Conservation (phyloP, 2,113 vertebrate genomes). For the Chlamydotis undulata region DNA sequence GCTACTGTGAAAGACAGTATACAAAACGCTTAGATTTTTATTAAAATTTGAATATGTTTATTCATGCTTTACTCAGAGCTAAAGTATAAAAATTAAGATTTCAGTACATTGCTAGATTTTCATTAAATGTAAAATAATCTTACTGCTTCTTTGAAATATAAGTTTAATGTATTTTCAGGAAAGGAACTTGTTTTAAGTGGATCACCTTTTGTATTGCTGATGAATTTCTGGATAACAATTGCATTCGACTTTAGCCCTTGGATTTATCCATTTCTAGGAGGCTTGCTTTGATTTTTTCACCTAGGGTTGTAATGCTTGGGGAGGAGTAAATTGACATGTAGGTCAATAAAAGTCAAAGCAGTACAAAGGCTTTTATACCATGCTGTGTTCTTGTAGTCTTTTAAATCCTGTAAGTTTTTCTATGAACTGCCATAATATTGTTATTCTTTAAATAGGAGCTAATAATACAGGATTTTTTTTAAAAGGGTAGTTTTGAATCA, state of each 20-base stretch:
- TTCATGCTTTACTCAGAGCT: not conserved
- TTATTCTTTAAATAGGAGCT: not conserved
- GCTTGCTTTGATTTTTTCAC: slow-evolving; percentile 25
- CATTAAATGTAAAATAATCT: not conserved
- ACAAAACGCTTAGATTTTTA: not conserved
- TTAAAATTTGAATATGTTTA: not conserved
- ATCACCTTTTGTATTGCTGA: not conserved
- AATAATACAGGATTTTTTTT: not conserved
- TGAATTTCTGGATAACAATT: not conserved
- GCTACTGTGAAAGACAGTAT: not conserved
- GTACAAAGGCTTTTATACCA: slow-evolving; percentile 39
- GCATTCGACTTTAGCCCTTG: not conserved
- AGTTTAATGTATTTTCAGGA: not conserved
- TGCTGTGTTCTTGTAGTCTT: slow-evolving; percentile 36
- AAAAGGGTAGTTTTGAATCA: not conserved
- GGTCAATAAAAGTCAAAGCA: slow-evolving; percentile 43
- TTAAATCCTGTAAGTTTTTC: not conserved
- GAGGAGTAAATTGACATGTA: slow-evolving; percentile 50
- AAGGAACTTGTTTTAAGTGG: not conserved
- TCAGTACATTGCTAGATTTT: not conserved
- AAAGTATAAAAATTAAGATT: not conserved
- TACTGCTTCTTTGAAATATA: not conserved
- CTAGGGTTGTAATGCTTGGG: slow-evolving; percentile 28
- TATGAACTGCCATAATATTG: not conserved
- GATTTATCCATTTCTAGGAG: slow-evolving; percentile 22